phyloP scores from a whole-genome alignment of 2,113 vertebrate genomes.

The Eonycteris spelaea region DNA sequence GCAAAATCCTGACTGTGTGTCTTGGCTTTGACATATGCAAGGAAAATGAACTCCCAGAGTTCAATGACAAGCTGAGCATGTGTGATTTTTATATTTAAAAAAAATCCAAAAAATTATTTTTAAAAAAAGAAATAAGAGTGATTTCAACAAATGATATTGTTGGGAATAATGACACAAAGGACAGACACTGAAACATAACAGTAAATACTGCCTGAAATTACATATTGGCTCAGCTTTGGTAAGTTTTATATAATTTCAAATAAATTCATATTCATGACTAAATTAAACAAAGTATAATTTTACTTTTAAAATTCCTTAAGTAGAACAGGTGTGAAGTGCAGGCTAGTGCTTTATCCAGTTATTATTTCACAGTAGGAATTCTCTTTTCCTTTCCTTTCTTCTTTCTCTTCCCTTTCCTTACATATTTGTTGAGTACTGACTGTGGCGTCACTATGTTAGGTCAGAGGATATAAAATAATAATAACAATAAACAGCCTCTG shows the following conservation, averaged over 20 bases:
- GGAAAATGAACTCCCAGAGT: no score
- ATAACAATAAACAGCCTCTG: neutral
- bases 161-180: neutral
- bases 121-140: neutral
- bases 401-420: neutral
- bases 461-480: neutral
- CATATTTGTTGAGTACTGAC: neutral
- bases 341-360: no score
- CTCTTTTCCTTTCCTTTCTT: neutral
- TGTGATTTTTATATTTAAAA: neutral
- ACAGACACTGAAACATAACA: neutral
- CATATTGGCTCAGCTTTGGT: neutral
- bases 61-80: neutral
- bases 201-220: neutral
- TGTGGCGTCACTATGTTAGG: neutral
- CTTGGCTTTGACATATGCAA: no score
- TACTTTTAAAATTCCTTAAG: neutral
- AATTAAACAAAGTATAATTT: neutral
- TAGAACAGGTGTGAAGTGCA: neutral
- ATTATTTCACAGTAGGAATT: neutral
- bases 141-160: neutral
- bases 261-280: neutral
- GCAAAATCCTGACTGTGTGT: no score
- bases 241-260: neutral
- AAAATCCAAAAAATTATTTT: neutral